phyloP scores from a whole-genome alignment of 2,888 invertebrate species.

The Brachynemurus nebulosus region DNA sequence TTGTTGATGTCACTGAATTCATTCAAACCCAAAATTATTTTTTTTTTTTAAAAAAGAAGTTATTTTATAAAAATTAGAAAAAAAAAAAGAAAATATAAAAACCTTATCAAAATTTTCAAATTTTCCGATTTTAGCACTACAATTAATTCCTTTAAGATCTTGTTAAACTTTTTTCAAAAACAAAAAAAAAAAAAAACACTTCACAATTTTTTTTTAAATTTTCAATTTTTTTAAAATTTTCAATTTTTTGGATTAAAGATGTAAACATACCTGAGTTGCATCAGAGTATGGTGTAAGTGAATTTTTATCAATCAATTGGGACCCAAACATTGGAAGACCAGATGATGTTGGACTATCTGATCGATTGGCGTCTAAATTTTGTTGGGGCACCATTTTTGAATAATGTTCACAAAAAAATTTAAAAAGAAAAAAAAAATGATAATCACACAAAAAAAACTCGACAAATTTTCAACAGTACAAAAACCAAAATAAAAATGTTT shows the following conservation, averaged over 20 bases:
- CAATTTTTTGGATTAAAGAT: neutral
- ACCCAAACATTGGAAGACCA: slow-evolving; percentile 70
- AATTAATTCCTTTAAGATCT: no score
- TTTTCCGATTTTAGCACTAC: no score
- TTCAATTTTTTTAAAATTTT: neutral
- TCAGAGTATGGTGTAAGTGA: slow-evolving; percentile 94
- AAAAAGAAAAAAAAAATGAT: slow-evolving; percentile 1
- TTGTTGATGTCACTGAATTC: no score
- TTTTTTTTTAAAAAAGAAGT: no score
- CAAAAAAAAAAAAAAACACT: neutral
- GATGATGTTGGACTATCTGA: slow-evolving; percentile 46
- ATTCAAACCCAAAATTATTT: no score
- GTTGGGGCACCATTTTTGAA: slow-evolving; percentile 58
- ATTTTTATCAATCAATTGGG: slow-evolving; percentile 77
- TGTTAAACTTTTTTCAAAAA: neutral
- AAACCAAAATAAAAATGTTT: neutral
- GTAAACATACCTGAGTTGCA: slow-evolving; percentile 82
- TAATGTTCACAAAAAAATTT: slow-evolving; percentile 12
- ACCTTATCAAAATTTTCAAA: no score
- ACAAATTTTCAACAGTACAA: neutral
- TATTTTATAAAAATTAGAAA: no score
- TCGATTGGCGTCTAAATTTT: slow-evolving; percentile 39
- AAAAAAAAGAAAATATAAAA: no score
- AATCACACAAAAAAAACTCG: neutral
- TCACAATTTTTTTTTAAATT: neutral